Conservation (phyloP, 2,888 invertebrate genomes). For the Acleris literana region DNA sequence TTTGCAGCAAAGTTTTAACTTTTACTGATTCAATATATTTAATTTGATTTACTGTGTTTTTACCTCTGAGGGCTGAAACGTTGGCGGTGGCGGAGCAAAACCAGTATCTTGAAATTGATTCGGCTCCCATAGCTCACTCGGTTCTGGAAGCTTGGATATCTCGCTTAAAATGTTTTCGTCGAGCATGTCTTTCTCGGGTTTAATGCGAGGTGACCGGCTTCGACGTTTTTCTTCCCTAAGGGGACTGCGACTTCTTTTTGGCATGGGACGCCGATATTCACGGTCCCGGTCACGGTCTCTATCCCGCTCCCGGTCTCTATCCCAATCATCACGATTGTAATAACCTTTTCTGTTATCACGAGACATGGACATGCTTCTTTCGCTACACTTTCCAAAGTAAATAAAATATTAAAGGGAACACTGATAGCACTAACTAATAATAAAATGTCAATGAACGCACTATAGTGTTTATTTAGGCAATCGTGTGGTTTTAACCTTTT, state of each 20-base stretch:
- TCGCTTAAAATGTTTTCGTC: conserved; percentile 75
- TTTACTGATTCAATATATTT: background rate
- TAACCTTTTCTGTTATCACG: conserved; percentile 57
- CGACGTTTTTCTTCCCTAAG: conserved; percentile 53
- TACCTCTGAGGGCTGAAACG: conserved; percentile 57
- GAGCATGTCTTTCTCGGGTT: conserved; percentile 63
- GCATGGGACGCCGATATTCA: conserved; percentile 37
- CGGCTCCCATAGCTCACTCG: conserved; percentile 72
- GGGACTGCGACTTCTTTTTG: conserved; percentile 63
- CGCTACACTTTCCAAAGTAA: conserved; percentile 5
- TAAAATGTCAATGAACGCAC: background rate
- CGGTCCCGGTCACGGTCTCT: conserved; percentile 32
- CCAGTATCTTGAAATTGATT: conserved; percentile 64
- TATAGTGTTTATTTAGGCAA: background rate
- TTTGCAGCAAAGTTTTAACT: too few species aligned
- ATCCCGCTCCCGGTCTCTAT: conserved; percentile 39
- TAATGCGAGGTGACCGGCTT: conserved; percentile 67
- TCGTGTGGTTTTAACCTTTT: background rate
- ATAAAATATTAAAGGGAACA: conserved; percentile 5
- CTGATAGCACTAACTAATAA: background rate
- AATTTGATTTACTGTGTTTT: background rate
- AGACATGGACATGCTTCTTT: conserved; percentile 58
- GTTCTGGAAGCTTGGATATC: conserved; percentile 72
- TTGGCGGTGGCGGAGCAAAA: conserved; percentile 49
- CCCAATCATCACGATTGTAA: conserved; percentile 43